Conservation (phyloP, 2,797 vertebrate genomes). For the Anguilla anguilla region DNA sequence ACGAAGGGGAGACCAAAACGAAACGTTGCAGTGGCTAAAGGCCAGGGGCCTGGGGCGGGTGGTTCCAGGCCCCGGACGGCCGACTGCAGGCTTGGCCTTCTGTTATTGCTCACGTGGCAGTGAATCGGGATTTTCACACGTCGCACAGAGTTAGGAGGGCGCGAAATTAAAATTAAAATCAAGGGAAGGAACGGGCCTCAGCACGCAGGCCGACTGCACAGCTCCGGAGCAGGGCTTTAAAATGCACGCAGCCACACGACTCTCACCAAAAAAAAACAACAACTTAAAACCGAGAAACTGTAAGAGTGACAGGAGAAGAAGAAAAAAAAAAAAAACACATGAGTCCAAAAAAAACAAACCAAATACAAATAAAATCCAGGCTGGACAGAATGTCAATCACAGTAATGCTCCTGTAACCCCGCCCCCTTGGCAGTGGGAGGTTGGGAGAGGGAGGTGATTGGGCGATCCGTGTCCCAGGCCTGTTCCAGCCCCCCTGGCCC, state of each 20-base stretch:
- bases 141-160: not conserved
- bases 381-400: constrained; percentile 38
- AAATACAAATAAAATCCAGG: constrained; percentile 23
- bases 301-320: not conserved
- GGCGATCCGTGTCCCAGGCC: not conserved
- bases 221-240: constrained; percentile 12
- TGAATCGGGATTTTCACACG: not conserved
- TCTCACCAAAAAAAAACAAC: not conserved
- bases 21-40: not conserved
- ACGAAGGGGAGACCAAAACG: not conserved
- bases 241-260: constrained; percentile 12
- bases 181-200: not conserved
- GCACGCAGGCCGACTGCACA: not conserved
- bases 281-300: not conserved
- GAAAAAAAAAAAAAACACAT: not conserved
- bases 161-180: not conserved
- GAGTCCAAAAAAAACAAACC: constrained; percentile 23
- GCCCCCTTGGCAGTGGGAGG: not conserved
- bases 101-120: constrained; percentile 19
- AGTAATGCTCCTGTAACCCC: not conserved
- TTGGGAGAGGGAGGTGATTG: constrained; percentile 11
- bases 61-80: not conserved
- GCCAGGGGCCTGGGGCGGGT: not conserved
- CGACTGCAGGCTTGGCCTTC: not conserved
- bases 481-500: not conserved